Conservation (phyloP, 2,113 vertebrate species). For the Elaphurus davidianus region DNA sequence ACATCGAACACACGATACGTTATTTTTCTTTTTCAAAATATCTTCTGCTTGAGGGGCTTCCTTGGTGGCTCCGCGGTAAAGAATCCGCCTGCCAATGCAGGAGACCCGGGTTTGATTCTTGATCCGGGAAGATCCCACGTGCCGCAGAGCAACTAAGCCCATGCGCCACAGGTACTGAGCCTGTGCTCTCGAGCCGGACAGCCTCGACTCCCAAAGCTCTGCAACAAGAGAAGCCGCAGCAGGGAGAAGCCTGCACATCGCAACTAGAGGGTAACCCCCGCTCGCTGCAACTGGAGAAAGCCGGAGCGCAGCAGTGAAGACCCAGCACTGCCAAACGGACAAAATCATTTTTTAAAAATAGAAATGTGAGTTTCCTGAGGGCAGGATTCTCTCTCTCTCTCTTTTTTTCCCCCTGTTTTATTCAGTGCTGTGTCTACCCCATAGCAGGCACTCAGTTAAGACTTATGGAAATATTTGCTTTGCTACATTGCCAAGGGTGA, state of each 20-base stretch:
- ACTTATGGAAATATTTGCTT: neutral
- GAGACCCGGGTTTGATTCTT: neutral
- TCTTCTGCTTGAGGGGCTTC: neutral
- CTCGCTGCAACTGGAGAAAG: neutral
- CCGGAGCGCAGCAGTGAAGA: neutral
- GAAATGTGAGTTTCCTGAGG: neutral
- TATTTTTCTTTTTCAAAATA: neutral
- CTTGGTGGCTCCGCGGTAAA: neutral
- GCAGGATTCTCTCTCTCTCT: neutral
- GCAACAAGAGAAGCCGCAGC: neutral
- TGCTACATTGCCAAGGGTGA: neutral
- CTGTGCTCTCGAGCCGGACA: neutral
- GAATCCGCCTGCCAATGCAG: neutral
- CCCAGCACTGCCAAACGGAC: neutral
- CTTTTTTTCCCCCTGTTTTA: neutral
- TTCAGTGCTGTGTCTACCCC: neutral
- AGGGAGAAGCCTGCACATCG: accelerated
- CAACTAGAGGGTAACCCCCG: neutral
- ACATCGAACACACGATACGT: neutral
- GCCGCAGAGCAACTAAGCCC: neutral
- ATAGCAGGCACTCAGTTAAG: neutral
- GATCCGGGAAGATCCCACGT: neutral
- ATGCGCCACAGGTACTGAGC: accelerated
- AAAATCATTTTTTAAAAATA: neutral
- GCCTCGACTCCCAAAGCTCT: neutral